Base-by-base conservation (phyloP, 1,140 invertebrate species). In the Sycophaga agraensis region DNA sequence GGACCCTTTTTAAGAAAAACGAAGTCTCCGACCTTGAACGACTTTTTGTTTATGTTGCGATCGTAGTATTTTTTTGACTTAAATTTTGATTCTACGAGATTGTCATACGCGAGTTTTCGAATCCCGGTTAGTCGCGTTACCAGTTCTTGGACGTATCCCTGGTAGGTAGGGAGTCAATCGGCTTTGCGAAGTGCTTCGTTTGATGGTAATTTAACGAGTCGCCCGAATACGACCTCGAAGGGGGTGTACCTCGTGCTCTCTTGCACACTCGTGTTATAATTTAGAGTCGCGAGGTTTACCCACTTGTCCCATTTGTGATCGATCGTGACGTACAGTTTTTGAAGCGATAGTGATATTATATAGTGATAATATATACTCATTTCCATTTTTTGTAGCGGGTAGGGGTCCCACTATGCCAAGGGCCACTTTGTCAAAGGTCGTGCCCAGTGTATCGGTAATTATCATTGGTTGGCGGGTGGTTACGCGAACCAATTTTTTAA, bases 261-360 rank as follows among this genome's bases (percentile, higher is more conserved):
- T n/a, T n/a, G n/a, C n/a, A n/a, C n/a, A 70, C 37, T 55, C 59
- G 9, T 60, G 65, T 62, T 3, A 75, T 59, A 2, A 69, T 0
- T 61, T 53, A 39, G 73, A 73, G 54, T 75, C 66, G 0, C 37
- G 35, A 12, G 69, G 69, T 66, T 71, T 60, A 63, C 74, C 71
- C 1, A 67, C 67, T n/a, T 73, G 17, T 5, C 73, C 64, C 0
- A 28, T 40, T 22, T 67, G 50, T 12, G 72, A 68, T 9, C 66
- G 60, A 35, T 68, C 72, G 54, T n/a, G 64, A 73, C 4, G 59
- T 64, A 22, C 58, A 66, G 66, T 55, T 0, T 63, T 61, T 37
- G 73, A 26, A 0, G 54, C 58, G 0, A 64, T 53, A 0, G 45
- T 12, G 2, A 11, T 2, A 0, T 45, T 35, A 5, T 9, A 19